Conservation (phyloP, 2,888 invertebrate species). For the Stratiomys singularior region DNA sequence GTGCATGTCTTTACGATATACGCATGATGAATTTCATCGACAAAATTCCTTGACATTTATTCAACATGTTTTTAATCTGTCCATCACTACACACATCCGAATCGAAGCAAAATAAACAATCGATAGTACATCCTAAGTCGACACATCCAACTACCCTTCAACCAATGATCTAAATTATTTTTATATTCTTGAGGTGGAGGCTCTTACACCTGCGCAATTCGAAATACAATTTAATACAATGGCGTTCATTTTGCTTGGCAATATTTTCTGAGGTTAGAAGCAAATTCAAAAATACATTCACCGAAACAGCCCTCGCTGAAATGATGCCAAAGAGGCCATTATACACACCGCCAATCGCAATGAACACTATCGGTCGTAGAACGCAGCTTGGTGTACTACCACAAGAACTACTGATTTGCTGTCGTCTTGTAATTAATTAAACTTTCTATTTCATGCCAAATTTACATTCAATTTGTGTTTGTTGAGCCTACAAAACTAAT, state of each 20-base stretch:
- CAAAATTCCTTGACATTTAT: conserved; percentile 49
- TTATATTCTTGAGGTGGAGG: too few relatives aligned
- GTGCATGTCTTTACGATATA: conserved; percentile 47
- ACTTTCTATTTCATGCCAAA: conserved; percentile 64
- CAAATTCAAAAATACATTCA: not conserved
- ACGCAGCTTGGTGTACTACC: conserved; percentile 32
- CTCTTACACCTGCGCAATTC: too few relatives aligned
- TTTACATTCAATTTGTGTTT: conserved; percentile 62
- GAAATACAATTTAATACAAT: too few relatives aligned
- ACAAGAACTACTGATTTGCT: conserved; percentile 47
- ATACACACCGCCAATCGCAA: conserved; percentile 4
- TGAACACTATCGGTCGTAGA: conserved; percentile 4
- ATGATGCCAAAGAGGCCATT: conserved; percentile 31
- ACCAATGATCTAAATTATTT: too few relatives aligned
- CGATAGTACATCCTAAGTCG: too few relatives aligned
- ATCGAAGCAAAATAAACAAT: too few relatives aligned
- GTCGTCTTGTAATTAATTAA: conserved; percentile 56
- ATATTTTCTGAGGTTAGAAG: too few relatives aligned
- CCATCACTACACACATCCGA: too few relatives aligned
- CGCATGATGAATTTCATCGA: conserved; percentile 49
- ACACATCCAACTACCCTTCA: too few relatives aligned
- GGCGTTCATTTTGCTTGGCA: too few relatives aligned
- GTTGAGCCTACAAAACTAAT: conserved; percentile 54
- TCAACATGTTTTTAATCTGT: not conserved
- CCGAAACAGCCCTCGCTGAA: not conserved